A percentile compares a stretch with the other conserved stretches of the same genome.
phyloP scores from a whole-genome alignment of 2,113 vertebrate genomes.

The Coracopsis vasa region DNA sequence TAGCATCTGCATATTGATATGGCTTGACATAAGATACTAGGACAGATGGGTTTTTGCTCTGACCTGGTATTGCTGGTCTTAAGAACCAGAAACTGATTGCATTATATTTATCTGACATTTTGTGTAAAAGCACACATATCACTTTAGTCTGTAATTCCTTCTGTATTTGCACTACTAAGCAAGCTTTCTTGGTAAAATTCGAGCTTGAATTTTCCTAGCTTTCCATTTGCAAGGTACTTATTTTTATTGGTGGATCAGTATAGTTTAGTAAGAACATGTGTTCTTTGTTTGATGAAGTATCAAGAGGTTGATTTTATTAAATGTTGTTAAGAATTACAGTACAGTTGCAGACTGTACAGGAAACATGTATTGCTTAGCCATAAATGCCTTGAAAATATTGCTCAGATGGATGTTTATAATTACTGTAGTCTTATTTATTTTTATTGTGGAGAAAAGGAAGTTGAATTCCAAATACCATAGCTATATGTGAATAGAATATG shows the following conservation, averaged over 20 bases:
- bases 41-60: conserved; percentile 19
- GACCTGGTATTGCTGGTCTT: neutral
- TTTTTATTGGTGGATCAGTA: neutral
- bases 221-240: neutral
- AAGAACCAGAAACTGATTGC: neutral
- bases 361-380: neutral
- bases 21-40: conserved; percentile 32
- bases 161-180: neutral
- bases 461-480: neutral
- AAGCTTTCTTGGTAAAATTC: neutral
- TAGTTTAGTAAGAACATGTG: neutral
- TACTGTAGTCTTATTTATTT: neutral
- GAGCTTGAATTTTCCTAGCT: neutral
- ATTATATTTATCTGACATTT: neutral
- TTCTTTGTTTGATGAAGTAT: neutral
- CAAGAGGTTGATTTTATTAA: neutral
- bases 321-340: neutral
- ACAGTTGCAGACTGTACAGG: neutral
- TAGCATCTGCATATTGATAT: neutral
- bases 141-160: neutral
- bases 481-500: neutral
- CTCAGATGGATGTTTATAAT: neutral
- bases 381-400: neutral
- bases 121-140: neutral
- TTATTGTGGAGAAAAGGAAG: neutral